Base-by-base conservation (phyloP, 1,140 invertebrate species). In the Pseudomyrmex dendroicus region DNA sequence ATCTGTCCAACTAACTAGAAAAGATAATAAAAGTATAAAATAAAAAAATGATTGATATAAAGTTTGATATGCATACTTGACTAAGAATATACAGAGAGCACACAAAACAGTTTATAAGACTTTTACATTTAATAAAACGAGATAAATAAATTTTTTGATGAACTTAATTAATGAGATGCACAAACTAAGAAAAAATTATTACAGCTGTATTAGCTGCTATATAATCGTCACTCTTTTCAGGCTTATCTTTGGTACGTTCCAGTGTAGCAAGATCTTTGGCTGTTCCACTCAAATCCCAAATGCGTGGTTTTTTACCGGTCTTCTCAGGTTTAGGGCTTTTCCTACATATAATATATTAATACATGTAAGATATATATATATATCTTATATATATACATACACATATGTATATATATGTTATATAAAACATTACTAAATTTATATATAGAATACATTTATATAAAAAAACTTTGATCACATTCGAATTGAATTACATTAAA, bases 251-350 rank as follows among this genome's bases (percentile, higher is more conserved):
- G 77, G 98, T 98, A 90, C 97, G 96, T 93, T 99, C 98, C 12
- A 99, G 94, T 35, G 94, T 94, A 2, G 95, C 95, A n/a, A 97
- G 94, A 93, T 99, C 98, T 80, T 97, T 97, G 4, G 94, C 94
- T 46, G 95, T 96, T 64, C 98, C 98, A 72, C 96, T 96, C 35
- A 98, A 92, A 84, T 98, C 98, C 99, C 99, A 99, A 13, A 98
- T 96, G 57, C 98, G 95, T 0, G 97, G 97, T 91, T 98, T 97
- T 91, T 99, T 99, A 1, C 97, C 97, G 86, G 97, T 96, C 92
- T 97, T 97, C 59, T 97, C 96, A 17, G 94, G 91, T 82, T 95
- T 95, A 17, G 96, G 96, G 92, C 96, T 97, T 93, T 97, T 97
- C 22, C 95, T 96, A 72, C 35, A 9, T 82, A 76, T 5, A 44